Evolutionary conservation across 92 coral and sea anemone genomes (phyloP).

Genomic region (Porites lobata): DNA sequence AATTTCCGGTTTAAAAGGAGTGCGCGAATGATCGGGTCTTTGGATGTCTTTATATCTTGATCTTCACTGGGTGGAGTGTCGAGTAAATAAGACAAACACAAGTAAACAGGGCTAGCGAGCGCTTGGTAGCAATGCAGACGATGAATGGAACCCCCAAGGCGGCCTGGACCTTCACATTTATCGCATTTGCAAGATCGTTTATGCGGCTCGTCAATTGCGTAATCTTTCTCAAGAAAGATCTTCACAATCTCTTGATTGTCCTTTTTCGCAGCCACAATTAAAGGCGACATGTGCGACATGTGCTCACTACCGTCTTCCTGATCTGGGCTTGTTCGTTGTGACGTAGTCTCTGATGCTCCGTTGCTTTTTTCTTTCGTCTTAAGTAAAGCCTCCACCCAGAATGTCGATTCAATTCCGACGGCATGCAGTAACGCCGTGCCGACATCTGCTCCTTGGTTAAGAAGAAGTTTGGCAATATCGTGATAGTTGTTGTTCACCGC

Average conservation of each 20-base stretch:
- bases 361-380: background rate
- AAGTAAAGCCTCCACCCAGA: slow-evolving; percentile 77
- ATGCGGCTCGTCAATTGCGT: slow-evolving; percentile 67
- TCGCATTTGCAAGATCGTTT: slow-evolving; percentile 50
- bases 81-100: slow-evolving; percentile 69
- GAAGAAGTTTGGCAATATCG: slow-evolving; percentile 75
- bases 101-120: slow-evolving; percentile 80
- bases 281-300: slow-evolving; percentile 62
- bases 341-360: too few species aligned
- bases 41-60: slow-evolving; percentile 12
- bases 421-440: slow-evolving; percentile 87
- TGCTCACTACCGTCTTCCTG: background rate
- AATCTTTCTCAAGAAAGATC: slow-evolving; percentile 63
- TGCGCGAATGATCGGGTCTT: slow-evolving; percentile 89
- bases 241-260: slow-evolving; percentile 75
- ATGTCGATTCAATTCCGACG: slow-evolving; percentile 74
- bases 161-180: slow-evolving; percentile 60
- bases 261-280: slow-evolving; percentile 81
- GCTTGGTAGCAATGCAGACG: slow-evolving; percentile 82
- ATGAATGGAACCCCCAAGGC: slow-evolving; percentile 74
- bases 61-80: slow-evolving; percentile 20
- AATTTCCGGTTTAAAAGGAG: slow-evolving; percentile 77
- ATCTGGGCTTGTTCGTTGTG: background rate
- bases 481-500: slow-evolving; percentile 76
- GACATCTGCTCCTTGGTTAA: slow-evolving; percentile 83